Evolutionary conservation across 1,140 invertebrate species (phyloP), one percentile per base, ranked within the genome.

Genomic region (Drosophila pallidifrons): DNA sequence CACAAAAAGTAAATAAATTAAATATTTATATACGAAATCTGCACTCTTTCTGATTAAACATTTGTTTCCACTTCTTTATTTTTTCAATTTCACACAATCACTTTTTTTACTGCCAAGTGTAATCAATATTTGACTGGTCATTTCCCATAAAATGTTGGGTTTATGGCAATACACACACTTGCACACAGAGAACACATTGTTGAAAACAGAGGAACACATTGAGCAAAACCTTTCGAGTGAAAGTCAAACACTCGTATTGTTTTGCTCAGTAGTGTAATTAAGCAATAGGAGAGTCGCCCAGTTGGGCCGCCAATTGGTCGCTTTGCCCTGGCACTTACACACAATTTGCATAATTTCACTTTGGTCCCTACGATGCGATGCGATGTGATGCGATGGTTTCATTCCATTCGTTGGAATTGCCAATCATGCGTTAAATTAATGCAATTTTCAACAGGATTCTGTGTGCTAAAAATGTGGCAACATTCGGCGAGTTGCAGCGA

Each of bases 351-450:
- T 82, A 82, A 82, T 78, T 78, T 82, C 52, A 79, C 76, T 76
- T 76, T 72, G 69, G 47, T 54, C 58, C 28, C 38, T 32, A 8
- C 30, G 30, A 32, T 32, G 30, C 8, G 35, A 11, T 38, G 35
- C 35, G 35, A 38, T 38, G 35, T 38, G 28, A 16, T 28, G 25
- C 60, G 15, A 32, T 16, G 76, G 79, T 75, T 82, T 52, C 79
- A 79, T 77, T 82, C 60, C 79, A 79, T 77, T 76, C 61, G 64
- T 54, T 61, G 49, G 46, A 68, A 60, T 58, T 71, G 80, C 85
- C 85, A 88, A 89, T 88, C 83, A 83, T 75, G 83, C 83, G 83
- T 88, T 89, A 88, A 88, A 88, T 88, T 89, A 88, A 89, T 89
- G 80, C 77, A 88, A 88, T 89, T 89, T 89, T 88, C 80, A 79